Base-by-base conservation (phyloP, 2,113 vertebrate species). In the Dryoscopus gambensis region DNA sequence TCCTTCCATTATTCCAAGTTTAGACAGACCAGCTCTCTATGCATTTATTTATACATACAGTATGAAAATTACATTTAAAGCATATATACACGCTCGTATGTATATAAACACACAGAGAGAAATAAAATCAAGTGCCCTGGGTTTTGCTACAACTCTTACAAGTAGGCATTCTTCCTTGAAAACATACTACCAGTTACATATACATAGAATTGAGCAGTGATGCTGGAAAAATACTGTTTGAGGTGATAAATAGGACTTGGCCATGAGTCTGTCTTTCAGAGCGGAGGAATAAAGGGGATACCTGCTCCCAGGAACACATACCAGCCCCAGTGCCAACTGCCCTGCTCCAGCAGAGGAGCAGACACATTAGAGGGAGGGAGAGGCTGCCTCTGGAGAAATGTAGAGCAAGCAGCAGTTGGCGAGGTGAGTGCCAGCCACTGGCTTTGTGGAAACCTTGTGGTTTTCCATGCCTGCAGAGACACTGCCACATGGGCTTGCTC, bases 41-140 rank as follows among this genome's bases (percentile, higher is more conserved):
- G 67, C 4, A 13, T 52, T 49, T 59, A 57, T 84, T 67, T 83
- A 67, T 57, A 65, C 8, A 85, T 24, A 55, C 13, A 71, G 30
- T 15, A 74, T 5, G 7, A 94, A 95, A 75, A 71, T 16, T 24
- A 47, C 63, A 73, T 91, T 63, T 77, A 83, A 95, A 94, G 37
- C 18, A 25, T 17, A n/a, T 30, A 78, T 15, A 44, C 11, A 13
- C 3, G 5, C 2, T 55, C 3, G 3, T 9, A 10, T 5, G 20
- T 22, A 37, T 5, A 40, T 15, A 78, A 67, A 42, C 12, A 67
- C 37, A 64, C 14, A 57, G 1, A 68, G 12, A 60, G 27, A 85
- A 94, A 46, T 59, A 93, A 87, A 83, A 22, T 37, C 30, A 46
- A 5, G 22, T 63, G 80, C 73, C 37, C 50, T 70, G 67, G 30